Conservation (phyloP, 92 coral and sea anemone species). For the Heteractis magnifica region DNA sequence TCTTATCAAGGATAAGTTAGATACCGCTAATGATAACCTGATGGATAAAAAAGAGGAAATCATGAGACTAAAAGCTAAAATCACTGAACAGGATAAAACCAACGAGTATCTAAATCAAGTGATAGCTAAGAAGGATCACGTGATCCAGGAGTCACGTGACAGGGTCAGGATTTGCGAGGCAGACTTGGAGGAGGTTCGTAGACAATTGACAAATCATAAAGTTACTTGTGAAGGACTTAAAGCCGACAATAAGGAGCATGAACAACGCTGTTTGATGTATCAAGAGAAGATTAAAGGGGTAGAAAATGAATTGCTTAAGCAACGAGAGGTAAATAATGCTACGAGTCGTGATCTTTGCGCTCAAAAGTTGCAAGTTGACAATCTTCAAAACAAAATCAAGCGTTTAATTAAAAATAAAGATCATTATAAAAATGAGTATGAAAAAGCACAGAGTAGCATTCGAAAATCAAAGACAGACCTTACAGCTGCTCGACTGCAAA, state of each 20-base stretch:
- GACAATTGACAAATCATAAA: slow-evolving; percentile 48
- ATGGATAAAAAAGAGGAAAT: slow-evolving; percentile 61
- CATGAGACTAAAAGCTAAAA: slow-evolving; percentile 71
- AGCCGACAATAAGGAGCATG: slow-evolving; percentile 72
- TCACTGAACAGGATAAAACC: slow-evolving; percentile 65
- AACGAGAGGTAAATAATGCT: slow-evolving; percentile 52
- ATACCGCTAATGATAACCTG: slow-evolving; percentile 63
- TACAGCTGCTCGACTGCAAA: slow-evolving; percentile 53
- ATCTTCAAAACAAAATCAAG: slow-evolving; percentile 56
- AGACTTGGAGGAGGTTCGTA: slow-evolving; percentile 60
- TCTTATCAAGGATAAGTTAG: slow-evolving; percentile 70
- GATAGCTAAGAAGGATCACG: slow-evolving; percentile 64
- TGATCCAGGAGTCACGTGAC: slow-evolving; percentile 57
- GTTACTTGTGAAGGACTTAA: slow-evolving; percentile 65
- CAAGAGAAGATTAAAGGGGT: slow-evolving; percentile 61
- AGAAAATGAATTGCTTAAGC: slow-evolving; percentile 60
- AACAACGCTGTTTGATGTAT: slow-evolving; percentile 48
- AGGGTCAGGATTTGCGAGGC: slow-evolving; percentile 55
- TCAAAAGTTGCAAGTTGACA: slow-evolving; percentile 55
- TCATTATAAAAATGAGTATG: slow-evolving; percentile 60
- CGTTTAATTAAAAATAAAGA: slow-evolving; percentile 56
- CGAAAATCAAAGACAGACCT: slow-evolving; percentile 65
- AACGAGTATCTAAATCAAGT: slow-evolving; percentile 71
- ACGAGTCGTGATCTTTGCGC: slow-evolving; percentile 66
- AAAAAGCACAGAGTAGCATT: slow-evolving; percentile 47